phyloP scores from a whole-genome alignment of 92 coral and sea anemone genomes.

The Zoanthus sansibaricus region DNA sequence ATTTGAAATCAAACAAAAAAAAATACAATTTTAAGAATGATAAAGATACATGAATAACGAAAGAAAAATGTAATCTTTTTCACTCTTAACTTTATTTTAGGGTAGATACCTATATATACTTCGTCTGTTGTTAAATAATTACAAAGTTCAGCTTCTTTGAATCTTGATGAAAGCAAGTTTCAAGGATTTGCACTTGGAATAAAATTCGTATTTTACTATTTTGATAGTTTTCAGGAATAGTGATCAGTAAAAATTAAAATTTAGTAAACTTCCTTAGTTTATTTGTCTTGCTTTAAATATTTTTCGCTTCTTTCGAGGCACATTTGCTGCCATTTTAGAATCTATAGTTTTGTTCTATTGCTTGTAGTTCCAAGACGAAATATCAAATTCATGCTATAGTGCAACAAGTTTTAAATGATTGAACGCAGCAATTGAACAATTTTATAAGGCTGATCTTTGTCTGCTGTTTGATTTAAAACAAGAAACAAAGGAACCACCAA shows the following conservation, averaged over 20 bases:
- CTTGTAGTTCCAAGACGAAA: not conserved
- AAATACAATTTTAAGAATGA: not conserved
- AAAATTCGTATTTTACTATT: no score
- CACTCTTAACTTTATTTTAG: not conserved
- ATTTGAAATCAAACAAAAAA: slow-evolving; percentile 16
- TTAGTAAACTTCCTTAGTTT: not conserved
- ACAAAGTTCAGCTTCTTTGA: not conserved
- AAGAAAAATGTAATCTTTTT: not conserved
- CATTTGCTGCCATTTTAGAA: not conserved
- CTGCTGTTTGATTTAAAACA: slow-evolving; percentile 7
- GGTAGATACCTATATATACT: not conserved
- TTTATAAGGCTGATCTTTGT: slow-evolving; percentile 34
- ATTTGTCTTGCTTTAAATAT: not conserved
- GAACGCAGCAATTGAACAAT: slow-evolving; percentile 1
- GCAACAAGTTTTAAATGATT: not conserved
- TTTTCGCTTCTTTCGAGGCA: not conserved
- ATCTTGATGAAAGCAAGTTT: not conserved
- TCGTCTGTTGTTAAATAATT: not conserved
- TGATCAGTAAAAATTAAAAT: not conserved
- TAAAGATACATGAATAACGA: not conserved
- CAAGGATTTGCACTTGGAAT: no score
- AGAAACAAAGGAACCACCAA: slow-evolving; percentile 22
- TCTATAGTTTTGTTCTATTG: not conserved
- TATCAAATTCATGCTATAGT: not conserved
- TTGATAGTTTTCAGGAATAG: not conserved